Conservation (phyloP, 1,140 invertebrate genomes). For the Bombus affinis region DNA sequence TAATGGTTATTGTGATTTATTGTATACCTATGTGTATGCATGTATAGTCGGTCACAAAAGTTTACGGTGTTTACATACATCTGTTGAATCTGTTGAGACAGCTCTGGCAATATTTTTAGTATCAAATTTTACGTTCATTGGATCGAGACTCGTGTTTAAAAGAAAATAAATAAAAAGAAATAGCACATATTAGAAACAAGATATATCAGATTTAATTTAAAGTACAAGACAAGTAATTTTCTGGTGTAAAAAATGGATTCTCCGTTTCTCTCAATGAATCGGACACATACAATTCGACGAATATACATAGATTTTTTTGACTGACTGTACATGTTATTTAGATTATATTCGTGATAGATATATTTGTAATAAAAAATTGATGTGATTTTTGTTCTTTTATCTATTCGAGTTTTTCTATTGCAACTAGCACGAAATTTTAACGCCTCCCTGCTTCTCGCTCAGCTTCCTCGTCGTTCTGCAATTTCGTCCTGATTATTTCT, state of each 20-base stretch:
- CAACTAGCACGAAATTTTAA: not conserved
- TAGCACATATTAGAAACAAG: too few species aligned
- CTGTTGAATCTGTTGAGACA: too few species aligned
- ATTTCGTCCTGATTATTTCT: slow-evolving; percentile 24
- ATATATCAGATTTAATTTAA: too few species aligned
- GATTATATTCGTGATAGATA: too few species aligned
- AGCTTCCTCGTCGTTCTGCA: slow-evolving; percentile 56
- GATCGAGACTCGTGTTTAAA: too few species aligned
- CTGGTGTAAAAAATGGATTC: not conserved
- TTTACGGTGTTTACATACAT: not conserved
- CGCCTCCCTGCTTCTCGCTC: slow-evolving; percentile 35
- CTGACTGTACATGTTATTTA: not conserved
- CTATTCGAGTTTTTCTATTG: not conserved
- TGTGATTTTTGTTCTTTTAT: not conserved
- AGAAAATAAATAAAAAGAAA: too few species aligned
- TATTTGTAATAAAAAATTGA: not conserved
- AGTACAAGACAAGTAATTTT: too few species aligned
- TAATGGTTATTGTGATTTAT: too few species aligned
- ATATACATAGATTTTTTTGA: not conserved
- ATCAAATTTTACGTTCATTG: too few species aligned
- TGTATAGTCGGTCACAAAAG: not conserved
- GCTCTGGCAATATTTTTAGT: too few species aligned
- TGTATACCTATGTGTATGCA: not conserved
- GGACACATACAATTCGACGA: too few species aligned
- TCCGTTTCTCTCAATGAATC: not conserved